Evolutionary conservation across 2,113 vertebrate genomes (phyloP).

Genomic region (Alaudala cheleensis): DNA sequence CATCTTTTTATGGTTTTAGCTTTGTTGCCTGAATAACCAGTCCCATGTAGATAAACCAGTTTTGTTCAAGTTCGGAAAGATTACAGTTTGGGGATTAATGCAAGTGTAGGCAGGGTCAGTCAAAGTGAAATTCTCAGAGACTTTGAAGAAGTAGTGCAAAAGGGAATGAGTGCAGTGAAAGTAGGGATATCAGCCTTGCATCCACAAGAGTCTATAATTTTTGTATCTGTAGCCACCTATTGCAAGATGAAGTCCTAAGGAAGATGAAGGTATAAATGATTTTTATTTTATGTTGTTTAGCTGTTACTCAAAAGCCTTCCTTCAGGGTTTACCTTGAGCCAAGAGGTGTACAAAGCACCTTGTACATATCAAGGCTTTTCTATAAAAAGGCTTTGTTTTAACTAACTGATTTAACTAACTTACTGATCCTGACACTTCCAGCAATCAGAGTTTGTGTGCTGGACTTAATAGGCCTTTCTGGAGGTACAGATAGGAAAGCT

Average conservation of each 20-base stretch:
- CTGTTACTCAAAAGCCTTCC: neutral
- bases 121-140: neutral
- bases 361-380: neutral
- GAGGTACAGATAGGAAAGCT: slow-evolving; percentile 5
- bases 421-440: neutral
- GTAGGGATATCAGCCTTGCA: neutral
- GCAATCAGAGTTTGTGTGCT: neutral
- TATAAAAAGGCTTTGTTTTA: neutral
- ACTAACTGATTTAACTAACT: neutral
- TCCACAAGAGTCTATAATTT: neutral
- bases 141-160: neutral
- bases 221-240: neutral
- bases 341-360: neutral
- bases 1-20: neutral
- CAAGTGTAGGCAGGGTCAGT: neutral
- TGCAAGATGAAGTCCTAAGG: neutral
- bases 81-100: neutral
- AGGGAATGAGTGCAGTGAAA: neutral
- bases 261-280: neutral
- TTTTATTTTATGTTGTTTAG: neutral
- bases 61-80: neutral
- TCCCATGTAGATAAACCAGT: neutral
- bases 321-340: neutral
- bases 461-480: neutral
- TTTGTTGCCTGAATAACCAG: neutral